A percentile compares a stretch with the other conserved stretches of the same genome.
Evolutionary conservation across 2,113 vertebrate genomes (phyloP).

Genomic region (Grammomys dolichurus): DNA sequence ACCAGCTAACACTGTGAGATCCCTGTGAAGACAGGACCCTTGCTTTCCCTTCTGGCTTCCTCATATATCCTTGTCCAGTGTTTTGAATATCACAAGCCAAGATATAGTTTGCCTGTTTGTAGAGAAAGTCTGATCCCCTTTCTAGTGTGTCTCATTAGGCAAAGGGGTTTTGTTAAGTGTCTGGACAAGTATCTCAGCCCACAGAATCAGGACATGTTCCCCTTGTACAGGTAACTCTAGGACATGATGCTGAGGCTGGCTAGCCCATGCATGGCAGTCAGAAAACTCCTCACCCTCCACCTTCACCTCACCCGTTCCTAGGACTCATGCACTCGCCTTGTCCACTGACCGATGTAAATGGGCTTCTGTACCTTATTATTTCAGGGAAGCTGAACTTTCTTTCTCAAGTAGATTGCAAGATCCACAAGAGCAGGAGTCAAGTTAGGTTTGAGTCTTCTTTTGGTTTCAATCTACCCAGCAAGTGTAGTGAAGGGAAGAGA

Average conservation of each 20-base stretch:
- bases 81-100: neutral
- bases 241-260: neutral
- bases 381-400: neutral
- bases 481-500: neutral
- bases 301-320: neutral
- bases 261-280: neutral
- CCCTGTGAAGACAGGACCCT: neutral
- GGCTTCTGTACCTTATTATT: neutral
- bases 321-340: neutral
- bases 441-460: neutral
- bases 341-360: accelerated
- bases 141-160: neutral
- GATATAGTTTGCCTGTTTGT: neutral
- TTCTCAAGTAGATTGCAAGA: neutral
- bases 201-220: neutral
- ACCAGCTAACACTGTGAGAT: neutral
- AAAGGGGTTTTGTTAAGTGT: neutral
- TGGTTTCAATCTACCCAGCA: neutral
- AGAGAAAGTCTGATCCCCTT: neutral
- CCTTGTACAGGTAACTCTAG: conserved; percentile 8
- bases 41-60: neutral
- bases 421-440: neutral
- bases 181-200: neutral
- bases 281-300: neutral
- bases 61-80: neutral